These are phyloP conservation scores for Dicrostonyx torquatus DNA, from an alignment of 2,797 vertebrate species.

Conservation along the genomic window DNA sequence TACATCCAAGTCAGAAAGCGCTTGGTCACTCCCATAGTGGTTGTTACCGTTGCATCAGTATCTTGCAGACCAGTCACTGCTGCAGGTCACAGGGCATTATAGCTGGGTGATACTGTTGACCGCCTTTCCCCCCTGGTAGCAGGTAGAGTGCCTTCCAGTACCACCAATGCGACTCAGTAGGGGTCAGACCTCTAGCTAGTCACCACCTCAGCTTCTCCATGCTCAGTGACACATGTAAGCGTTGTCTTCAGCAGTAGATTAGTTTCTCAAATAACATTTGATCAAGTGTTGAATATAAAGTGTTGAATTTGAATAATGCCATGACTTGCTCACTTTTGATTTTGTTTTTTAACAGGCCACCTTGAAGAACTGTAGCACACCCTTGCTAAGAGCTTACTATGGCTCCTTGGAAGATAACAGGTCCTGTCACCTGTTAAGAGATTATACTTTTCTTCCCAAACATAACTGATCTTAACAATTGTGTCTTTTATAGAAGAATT, in stretches of 20 bases:
- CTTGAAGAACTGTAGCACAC: conserved; percentile 91
- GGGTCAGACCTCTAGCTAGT: neutral
- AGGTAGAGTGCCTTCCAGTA: neutral
- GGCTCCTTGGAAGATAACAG: conserved; percentile 93
- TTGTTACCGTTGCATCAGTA: neutral
- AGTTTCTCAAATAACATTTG: neutral
- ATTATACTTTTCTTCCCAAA: conserved; percentile 59
- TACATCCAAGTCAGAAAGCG: neutral
- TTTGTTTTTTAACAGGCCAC: conserved; percentile 87
- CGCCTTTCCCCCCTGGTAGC: neutral
- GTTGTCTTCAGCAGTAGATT: neutral
- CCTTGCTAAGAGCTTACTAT: conserved; percentile 93
- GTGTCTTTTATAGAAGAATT: neutral
- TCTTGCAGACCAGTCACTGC: neutral
- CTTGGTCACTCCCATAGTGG: neutral
- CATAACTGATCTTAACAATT: conserved; percentile 53
- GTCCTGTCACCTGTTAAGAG: conserved; percentile 81
- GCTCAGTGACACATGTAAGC: neutral
- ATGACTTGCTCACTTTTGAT: conserved; percentile 54
- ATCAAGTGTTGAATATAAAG: conserved; percentile 39
- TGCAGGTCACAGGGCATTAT: neutral
- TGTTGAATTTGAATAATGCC: conserved; percentile 10
- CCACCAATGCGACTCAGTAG: neutral
- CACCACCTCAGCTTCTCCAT: neutral
- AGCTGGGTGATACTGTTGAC: neutral